phyloP scores from a whole-genome alignment of 2,888 invertebrate species.

The Orgyia antiqua region DNA sequence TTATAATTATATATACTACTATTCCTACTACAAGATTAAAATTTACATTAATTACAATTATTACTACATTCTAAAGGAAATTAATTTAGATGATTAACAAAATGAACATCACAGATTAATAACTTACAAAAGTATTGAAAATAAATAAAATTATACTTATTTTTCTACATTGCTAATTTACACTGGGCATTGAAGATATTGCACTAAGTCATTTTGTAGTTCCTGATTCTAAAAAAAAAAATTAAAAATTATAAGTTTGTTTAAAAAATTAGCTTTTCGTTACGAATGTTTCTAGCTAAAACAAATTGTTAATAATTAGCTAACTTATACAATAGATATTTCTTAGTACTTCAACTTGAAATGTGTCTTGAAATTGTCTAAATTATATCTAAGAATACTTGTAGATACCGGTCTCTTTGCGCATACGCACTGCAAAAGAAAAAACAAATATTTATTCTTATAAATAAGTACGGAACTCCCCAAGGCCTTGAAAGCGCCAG shows the following conservation, averaged over 20 bases:
- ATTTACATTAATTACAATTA: conserved; percentile 18
- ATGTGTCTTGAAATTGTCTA: conserved; percentile 7
- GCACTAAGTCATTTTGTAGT: conserved; percentile 30
- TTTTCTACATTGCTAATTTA: conserved; percentile 15
- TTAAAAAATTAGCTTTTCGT: conserved; percentile 9
- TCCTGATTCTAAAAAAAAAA: conserved; percentile 17
- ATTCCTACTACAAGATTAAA: conserved; percentile 10
- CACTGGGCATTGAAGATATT: conserved; percentile 32
- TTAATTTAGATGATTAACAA: conserved; percentile 22
- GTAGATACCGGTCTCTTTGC: conserved; percentile 70
- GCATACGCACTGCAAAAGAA: conserved; percentile 70
- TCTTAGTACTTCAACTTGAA: conserved; percentile 9
- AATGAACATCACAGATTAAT: conserved; percentile 26
- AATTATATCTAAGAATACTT: conserved; percentile 56
- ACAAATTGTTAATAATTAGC: conserved; percentile 6
- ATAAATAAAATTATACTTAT: conserved; percentile 30
- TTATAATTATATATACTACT: conserved; percentile 13
- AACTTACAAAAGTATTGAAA: conserved; percentile 17
- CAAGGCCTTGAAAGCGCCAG: no score
- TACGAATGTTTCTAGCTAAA: background rate
- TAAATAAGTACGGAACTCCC: no score
- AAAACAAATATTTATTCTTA: conserved; percentile 6
- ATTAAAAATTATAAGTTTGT: conserved; percentile 14
- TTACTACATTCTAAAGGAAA: conserved; percentile 18
- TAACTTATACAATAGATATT: conserved; percentile 1